Base-by-base conservation (phyloP, 2,797 vertebrate genomes). In the Sardinella longiceps region DNA sequence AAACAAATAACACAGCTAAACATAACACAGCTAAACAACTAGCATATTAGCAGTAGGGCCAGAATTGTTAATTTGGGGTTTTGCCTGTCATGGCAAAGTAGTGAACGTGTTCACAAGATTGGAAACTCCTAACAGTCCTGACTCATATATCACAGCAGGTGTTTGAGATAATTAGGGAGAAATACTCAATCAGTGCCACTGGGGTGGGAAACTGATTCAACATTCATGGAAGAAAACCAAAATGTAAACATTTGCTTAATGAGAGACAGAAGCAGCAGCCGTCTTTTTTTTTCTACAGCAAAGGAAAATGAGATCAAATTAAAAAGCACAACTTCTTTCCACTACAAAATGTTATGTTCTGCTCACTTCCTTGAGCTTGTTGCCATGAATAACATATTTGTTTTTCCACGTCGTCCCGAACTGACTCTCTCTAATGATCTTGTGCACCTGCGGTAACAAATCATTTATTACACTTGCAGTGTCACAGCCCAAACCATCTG, bases 371-470 rank as follows among this genome's bases (percentile, higher is more conserved):
- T 39, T 33, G 70, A 77, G 70, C 5, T 23, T 77, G 37, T 39
- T 77, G 33, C 70, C 70, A 20, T 77, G 15, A 77, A 77, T 43
- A 77, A 77, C 70, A 23, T 43, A 77, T 77, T 43, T 74, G 66
- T 37, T 74, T 74, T 74, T 74, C 33, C 33, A 70, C 37, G 4
- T 33, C 20, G 4, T 43, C 70, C 37, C 23, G 70, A 77, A 77
- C 33, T 23, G 37, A 77, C 23, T 43, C 18, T 23, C 15, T 23
- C 33, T 77, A 33, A 77, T 77, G 70, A 77, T 43, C 33, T 37
- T 77, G 70, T 39, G 70, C 87, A 84, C 58, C 20, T 84, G 60
- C 7, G 63, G 70, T 43, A 77, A 77, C 70, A 77, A 77, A 77
- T 77, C 37, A 37, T 23, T 39, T 20, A 77, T 77, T 77, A 43